Percentiles rank a stretch among this genome's conserved stretches.
phyloP scores from a whole-genome alignment of 35 echinoderm and acorn worm species.

The Chiridota heheva region DNA sequence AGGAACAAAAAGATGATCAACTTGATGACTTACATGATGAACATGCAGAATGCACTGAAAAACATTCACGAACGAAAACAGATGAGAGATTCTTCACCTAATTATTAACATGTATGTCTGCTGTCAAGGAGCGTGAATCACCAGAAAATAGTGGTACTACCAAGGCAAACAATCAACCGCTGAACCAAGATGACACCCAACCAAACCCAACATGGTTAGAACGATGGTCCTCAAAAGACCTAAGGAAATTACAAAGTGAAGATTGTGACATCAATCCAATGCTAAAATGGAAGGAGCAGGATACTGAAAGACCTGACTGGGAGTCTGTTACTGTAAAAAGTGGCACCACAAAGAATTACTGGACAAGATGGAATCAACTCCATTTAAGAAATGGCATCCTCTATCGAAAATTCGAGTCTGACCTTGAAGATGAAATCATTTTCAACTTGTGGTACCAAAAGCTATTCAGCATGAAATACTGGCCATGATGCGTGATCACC shows the following conservation, averaged over 20 bases:
- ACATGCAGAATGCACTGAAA: too few relatives aligned
- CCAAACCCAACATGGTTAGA: not conserved
- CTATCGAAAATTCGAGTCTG: slow-evolving; percentile 20
- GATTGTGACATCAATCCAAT: slow-evolving; percentile 17
- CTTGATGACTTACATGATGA: too few relatives aligned
- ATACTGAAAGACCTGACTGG: slow-evolving; percentile 29
- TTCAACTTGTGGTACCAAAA: slow-evolving; percentile 15
- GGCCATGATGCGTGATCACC: not conserved
- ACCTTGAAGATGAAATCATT: not conserved
- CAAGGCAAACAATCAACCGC: too few relatives aligned
- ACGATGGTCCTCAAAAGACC: not conserved
- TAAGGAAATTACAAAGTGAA: not conserved
- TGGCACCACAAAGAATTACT: slow-evolving; percentile 8
- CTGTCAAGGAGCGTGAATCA: too few relatives aligned
- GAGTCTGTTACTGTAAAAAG: not conserved
- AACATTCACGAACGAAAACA: too few relatives aligned
- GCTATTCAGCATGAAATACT: not conserved
- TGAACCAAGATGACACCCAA: not conserved
- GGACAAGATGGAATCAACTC: slow-evolving; percentile 28
- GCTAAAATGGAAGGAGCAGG: slow-evolving; percentile 22
- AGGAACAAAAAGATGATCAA: too few relatives aligned
- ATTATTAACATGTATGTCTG: too few relatives aligned
- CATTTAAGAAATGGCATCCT: slow-evolving; percentile 6
- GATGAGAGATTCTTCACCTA: too few relatives aligned
- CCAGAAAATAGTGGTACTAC: too few relatives aligned